Base-by-base conservation (phyloP, 2,888 invertebrate genomes). In the Tridacna gigas region DNA sequence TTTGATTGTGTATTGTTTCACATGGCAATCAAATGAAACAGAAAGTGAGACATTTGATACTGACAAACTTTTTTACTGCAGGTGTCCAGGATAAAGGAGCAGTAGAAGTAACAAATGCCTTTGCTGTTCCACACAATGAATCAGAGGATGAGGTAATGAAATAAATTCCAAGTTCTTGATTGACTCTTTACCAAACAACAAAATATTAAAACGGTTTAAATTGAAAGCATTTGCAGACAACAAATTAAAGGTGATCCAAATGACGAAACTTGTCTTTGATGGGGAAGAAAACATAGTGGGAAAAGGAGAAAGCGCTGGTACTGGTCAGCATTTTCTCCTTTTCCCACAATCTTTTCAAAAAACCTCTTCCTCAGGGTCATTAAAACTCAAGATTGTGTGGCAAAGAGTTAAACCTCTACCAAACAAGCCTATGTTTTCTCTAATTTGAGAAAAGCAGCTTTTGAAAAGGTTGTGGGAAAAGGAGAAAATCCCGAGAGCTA, bases 91-190 rank as follows among this genome's bases (percentile, higher is more conserved):
- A 97, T 65, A 98, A 98, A 95, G 98, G 98, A 81, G 96, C 97
- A 81, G 98, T 99, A 77, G 99, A 99, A 96, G 98, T 99, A 66
- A 99, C 99, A 20, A 99, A 99, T 94, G 99, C 99, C 95, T 99
- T 99, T 95, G 98, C 99, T 94, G 99, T 99, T 74, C 99, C 99
- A 0, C 99, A 99, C 95, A 99, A 99, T 95, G 99, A 99, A 95
- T 97, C 98, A 91, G 98, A 98, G 90, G 99, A 99, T 95, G 96
- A 96, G 94, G 96, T 80, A 80, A 75, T 66, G 9, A n/a, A 60
- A 26, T 76, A 56, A 15, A 9, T 56, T 15, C n/a, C n/a, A n/a
- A n/a, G n/a, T n/a, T n/a, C n/a, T n/a, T n/a, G n/a, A n/a, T 56
- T 56, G 9, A 20, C 56, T 3, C 56, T 5, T 56, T 37, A 37